Evolutionary conservation across 2,113 vertebrate species (phyloP).

Genomic region (Cheilinus undulatus): DNA sequence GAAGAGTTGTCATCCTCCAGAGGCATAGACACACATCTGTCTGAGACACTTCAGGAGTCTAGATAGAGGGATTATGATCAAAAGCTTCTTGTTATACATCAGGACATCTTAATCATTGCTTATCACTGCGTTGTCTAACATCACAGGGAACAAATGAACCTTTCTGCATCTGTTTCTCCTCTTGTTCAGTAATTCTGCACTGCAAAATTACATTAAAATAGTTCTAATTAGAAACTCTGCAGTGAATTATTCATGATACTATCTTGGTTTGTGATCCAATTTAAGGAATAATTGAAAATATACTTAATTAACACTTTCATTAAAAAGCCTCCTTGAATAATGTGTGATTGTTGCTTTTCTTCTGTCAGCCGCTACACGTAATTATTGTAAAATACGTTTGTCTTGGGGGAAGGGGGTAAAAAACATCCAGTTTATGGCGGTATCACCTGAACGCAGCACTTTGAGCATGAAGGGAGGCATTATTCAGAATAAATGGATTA

Average conservation of each 20-base stretch:
- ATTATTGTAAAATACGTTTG: constrained; percentile 57
- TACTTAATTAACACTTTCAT: constrained; percentile 66
- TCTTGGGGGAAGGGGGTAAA: constrained; percentile 23
- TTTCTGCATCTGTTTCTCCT: constrained; percentile 11
- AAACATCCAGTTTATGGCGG: constrained; percentile 35
- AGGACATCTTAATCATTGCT: constrained; percentile 51
- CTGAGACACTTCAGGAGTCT: constrained; percentile 39
- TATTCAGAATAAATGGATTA: constrained; percentile 82
- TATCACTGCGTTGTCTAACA: constrained; percentile 36
- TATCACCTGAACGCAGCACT: constrained; percentile 75
- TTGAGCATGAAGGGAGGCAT: constrained; percentile 72
- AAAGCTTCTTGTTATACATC: constrained; percentile 12
- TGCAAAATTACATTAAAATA: constrained; percentile 49
- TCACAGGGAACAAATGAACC: constrained; percentile 16
- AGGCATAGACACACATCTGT: constrained; percentile 52
- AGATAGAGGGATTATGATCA: constrained; percentile 15
- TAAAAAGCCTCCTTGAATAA: constrained; percentile 52
- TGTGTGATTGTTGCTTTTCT: constrained; percentile 56
- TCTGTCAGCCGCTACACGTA: constrained; percentile 42
- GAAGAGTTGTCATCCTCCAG: constrained; percentile 37
- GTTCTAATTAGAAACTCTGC: constrained; percentile 47
- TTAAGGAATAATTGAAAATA: constrained; percentile 65
- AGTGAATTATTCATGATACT: constrained; percentile 54
- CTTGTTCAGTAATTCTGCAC: constrained; percentile 19
- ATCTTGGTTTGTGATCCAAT: constrained; percentile 50